Evolutionary conservation across 2,888 invertebrate species (phyloP), one percentile per base, ranked within the genome.

Genomic region (Eumacrocentrus americanus): DNA sequence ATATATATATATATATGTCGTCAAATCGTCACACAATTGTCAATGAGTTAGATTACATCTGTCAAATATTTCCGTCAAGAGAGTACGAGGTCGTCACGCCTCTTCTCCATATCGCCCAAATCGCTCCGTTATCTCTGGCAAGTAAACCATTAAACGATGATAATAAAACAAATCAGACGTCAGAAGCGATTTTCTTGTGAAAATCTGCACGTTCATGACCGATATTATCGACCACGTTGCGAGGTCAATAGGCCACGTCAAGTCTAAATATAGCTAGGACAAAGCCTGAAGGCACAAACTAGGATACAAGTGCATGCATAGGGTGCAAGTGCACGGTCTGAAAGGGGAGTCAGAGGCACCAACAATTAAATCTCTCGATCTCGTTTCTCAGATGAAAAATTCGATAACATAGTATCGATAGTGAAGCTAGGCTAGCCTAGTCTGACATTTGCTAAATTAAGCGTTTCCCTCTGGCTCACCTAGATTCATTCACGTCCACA

Each of bases 401-500:
- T 14, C n/a, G 38, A 12, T 38, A 14, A 38, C n/a, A 14, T 2
- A 9, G 1, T 7, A 38, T 2, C 3, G 14, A 14, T 12, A 3
- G 1, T 38, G 29, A 9, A 29, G 29, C 29, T 29, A 29, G n/a
- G 14, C 23, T 11, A 22, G 23, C 18, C 11, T 23, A n/a, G 18
- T 22, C 48, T 47, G 14, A 25, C 48, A 34, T n/a, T 20, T 20
- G n/a, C n/a, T 14, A 38, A 18, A 42, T 37, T 6, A 34, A 35
- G 37, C 42, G 22, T 54, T 53, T n/a, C 6, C 9, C 14, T 25
- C 42, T 35, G 12, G 12, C 12, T 60, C 48, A 40, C 48, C 50
- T 53, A 54, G 44, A 50, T 60, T 60, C 51, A 55, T 60, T 59
- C 44, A n/a, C n/a, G n/a, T n/a, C n/a, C n/a, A n/a, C n/a, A 60